Percentiles rank a stretch among this genome's conserved stretches.
phyloP scores from a whole-genome alignment of 2,797 vertebrate species.

The Crenuchus spilurus region DNA sequence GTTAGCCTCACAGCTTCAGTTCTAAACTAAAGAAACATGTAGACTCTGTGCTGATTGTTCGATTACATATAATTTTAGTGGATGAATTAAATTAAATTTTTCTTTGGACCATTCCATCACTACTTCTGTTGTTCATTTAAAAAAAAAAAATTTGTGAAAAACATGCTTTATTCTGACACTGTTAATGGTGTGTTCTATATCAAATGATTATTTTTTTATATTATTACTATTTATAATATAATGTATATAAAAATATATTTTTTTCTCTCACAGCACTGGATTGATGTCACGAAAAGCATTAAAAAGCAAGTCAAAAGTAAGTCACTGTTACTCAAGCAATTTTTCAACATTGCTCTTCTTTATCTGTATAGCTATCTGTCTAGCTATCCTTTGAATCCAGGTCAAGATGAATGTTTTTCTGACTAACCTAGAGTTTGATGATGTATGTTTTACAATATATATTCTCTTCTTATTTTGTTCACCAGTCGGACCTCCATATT shows the following conservation, averaged over 20 bases:
- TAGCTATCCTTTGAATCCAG: too few relatives aligned
- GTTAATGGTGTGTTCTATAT: too few relatives aligned
- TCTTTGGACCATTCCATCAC: too few relatives aligned
- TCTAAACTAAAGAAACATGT: too few relatives aligned
- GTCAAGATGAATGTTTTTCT: too few relatives aligned
- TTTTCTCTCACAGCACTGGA: conserved; percentile 87
- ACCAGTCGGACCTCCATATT: conserved; percentile 95
- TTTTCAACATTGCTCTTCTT: neutral
- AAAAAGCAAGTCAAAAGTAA: conserved; percentile 99
- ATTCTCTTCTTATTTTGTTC: neutral
- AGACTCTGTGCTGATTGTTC: too few relatives aligned
- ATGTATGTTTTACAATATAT: neutral
- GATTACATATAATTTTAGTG: too few relatives aligned
- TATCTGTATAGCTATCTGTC: neutral
- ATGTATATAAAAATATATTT: neutral
- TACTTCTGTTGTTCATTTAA: too few relatives aligned
- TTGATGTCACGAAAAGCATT: conserved; percentile 97
- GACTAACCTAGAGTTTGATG: too few relatives aligned
- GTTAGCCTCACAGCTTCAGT: too few relatives aligned
- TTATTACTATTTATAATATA: neutral
- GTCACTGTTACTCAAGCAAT: conserved; percentile 58
- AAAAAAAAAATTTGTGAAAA: neutral
- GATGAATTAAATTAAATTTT: too few relatives aligned
- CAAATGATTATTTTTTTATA: neutral
- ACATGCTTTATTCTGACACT: too few relatives aligned